Conservation (phyloP, 2,888 invertebrate species). For the Enchytraeus crypticus region DNA sequence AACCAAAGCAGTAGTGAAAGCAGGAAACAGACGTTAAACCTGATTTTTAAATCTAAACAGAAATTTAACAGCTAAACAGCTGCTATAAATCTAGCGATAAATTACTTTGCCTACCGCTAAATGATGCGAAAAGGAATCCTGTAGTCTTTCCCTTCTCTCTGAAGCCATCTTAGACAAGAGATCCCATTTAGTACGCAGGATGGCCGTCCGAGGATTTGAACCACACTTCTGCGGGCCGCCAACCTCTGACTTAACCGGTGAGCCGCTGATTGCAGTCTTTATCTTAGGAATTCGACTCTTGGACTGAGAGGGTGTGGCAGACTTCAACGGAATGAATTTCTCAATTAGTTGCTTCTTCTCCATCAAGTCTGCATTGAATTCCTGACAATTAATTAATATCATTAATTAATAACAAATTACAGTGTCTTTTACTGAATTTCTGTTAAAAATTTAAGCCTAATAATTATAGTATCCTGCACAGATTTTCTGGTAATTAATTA, state of each 20-base stretch:
- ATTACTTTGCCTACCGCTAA: conserved; percentile 43
- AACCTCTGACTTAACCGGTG: too few species aligned
- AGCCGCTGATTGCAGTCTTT: not conserved
- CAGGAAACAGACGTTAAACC: too few species aligned
- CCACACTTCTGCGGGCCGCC: too few species aligned
- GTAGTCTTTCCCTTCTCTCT: conserved; percentile 45
- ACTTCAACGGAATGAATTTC: conserved; percentile 32
- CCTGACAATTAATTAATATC: too few species aligned
- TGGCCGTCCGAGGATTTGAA: conserved; percentile 35
- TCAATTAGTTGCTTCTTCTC: conserved; percentile 44
- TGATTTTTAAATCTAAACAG: too few species aligned
- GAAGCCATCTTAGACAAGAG: conserved; percentile 46
- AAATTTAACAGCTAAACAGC: too few species aligned
- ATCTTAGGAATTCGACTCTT: not conserved
- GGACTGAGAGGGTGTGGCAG: too few species aligned
- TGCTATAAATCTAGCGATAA: too few species aligned
- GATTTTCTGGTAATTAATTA: too few species aligned
- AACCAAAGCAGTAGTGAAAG: too few species aligned
- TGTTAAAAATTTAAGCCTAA: not conserved
- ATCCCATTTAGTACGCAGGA: conserved; percentile 44
- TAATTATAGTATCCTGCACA: not conserved
- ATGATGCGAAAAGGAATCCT: conserved; percentile 43
- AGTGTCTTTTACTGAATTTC: not conserved
- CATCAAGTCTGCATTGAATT: conserved; percentile 45
- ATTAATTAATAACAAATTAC: not conserved